Conservation (phyloP, 2,113 vertebrate species). For the Hippoglossus stenolepis region DNA sequence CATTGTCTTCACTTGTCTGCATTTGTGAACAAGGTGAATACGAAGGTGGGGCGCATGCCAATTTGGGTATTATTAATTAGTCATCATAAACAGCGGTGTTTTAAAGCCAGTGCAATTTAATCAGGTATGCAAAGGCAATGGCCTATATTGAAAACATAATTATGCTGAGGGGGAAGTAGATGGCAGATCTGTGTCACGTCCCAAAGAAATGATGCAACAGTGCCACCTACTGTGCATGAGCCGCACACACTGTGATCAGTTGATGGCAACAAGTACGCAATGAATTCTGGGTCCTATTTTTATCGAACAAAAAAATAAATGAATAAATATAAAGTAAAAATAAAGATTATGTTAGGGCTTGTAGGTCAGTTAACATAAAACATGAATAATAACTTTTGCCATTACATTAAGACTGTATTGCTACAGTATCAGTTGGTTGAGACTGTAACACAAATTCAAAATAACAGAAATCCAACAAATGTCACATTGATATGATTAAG, state of each 20-base stretch:
- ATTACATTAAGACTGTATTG: neutral
- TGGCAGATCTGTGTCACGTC: neutral
- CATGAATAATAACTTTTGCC: neutral
- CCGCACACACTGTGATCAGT: conserved; percentile 22
- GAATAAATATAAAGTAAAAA: neutral
- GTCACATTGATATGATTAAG: too few species aligned
- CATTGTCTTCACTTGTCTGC: conserved; percentile 6
- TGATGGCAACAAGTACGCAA: neutral
- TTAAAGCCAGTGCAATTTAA: conserved; percentile 60
- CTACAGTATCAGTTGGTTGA: too few species aligned
- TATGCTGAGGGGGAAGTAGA: conserved; percentile 35
- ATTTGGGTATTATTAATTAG: conserved; percentile 58
- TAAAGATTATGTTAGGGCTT: too few species aligned
- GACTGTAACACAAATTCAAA: too few species aligned
- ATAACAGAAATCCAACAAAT: too few species aligned
- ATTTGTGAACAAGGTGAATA: conserved; percentile 29
- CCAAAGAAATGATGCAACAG: conserved; percentile 54
- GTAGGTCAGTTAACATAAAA: neutral
- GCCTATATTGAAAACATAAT: conserved; percentile 67
- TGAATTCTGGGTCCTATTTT: neutral
- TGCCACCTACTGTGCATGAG: conserved; percentile 68
- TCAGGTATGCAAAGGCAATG: conserved; percentile 69
- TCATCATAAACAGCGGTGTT: conserved; percentile 53
- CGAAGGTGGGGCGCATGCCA: conserved; percentile 46
- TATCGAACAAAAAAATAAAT: neutral